These are phyloP conservation scores for Melanargia galathea DNA, from an alignment of 2,888 invertebrate genomes.

Conservation along the genomic window DNA sequence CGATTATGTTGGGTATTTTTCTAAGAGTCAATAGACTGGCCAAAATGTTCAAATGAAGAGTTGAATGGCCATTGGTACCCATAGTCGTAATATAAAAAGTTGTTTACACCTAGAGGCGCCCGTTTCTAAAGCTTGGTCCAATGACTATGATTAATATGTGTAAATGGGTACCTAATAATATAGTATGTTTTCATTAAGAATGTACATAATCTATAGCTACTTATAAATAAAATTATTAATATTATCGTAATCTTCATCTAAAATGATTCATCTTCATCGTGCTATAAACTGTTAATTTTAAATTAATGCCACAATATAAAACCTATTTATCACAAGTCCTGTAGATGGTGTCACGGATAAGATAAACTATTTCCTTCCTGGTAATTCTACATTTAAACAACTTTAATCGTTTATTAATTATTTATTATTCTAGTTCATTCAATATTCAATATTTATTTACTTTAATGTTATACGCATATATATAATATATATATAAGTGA, in stretches of 20 bases:
- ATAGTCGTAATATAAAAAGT: slow-evolving; percentile 46
- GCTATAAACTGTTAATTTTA: background rate
- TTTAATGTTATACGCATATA: background rate
- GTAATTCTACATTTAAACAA: too few relatives aligned
- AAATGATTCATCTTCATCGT: background rate
- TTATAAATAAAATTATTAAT: background rate
- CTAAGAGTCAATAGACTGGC: slow-evolving; percentile 25
- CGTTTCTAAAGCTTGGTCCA: slow-evolving; percentile 21
- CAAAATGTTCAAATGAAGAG: slow-evolving; percentile 30
- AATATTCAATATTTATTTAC: too few relatives aligned
- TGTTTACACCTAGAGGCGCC: slow-evolving; percentile 46
- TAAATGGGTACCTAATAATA: background rate
- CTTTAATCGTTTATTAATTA: too few relatives aligned
- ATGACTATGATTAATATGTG: slow-evolving; percentile 11
- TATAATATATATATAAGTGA: too few relatives aligned
- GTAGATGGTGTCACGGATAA: background rate
- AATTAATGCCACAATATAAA: background rate
- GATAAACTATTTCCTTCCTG: background rate
- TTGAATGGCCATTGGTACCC: slow-evolving; percentile 39
- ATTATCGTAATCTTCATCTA: background rate
- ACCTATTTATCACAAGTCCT: background rate
- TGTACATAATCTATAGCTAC: slow-evolving; percentile 1
- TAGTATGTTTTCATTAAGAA: slow-evolving; percentile 1
- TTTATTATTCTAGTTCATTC: too few relatives aligned
- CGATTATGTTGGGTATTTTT: slow-evolving; percentile 9